A percentile compares a stretch with the other conserved stretches of the same genome.
phyloP scores from a whole-genome alignment of 2,888 invertebrate genomes.

The Agrotis ipsilon region DNA sequence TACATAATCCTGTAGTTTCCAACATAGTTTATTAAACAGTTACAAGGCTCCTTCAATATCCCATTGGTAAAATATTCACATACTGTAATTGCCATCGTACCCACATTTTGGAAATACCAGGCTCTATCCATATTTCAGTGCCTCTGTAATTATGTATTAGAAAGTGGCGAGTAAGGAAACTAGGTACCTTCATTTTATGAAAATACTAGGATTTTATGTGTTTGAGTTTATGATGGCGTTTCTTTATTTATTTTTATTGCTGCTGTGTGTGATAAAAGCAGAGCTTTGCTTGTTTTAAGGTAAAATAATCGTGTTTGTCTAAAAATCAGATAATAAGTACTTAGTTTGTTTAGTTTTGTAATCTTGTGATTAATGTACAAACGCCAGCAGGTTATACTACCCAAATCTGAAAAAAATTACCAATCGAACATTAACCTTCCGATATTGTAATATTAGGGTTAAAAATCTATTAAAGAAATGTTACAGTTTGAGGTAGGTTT shows the following conservation, averaged over 20 bases:
- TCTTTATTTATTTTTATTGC: constrained; percentile 41
- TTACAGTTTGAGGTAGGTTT: too few relatives aligned
- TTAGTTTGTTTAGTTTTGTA: neutral
- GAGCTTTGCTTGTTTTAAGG: neutral
- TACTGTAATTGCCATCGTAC: constrained; percentile 38
- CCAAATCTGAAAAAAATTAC: too few relatives aligned
- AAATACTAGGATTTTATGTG: constrained; percentile 45
- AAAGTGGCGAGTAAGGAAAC: constrained; percentile 43
- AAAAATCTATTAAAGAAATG: too few relatives aligned
- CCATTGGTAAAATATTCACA: constrained; percentile 54
- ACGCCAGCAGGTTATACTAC: too few relatives aligned
- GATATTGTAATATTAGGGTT: too few relatives aligned
- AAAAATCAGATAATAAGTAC: too few relatives aligned
- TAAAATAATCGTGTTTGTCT: neutral
- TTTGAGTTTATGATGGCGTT: constrained; percentile 31
- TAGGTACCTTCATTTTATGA: constrained; percentile 14
- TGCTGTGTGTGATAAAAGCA: constrained; percentile 25
- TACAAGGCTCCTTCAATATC: constrained; percentile 27
- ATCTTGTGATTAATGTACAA: too few relatives aligned
- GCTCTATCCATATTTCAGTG: constrained; percentile 52
- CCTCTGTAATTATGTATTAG: constrained; percentile 50
- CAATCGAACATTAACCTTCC: too few relatives aligned
- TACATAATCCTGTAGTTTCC: neutral
- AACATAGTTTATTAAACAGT: constrained; percentile 26
- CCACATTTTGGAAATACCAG: constrained; percentile 53